Percentiles rank a stretch among this genome's conserved stretches.
Evolutionary conservation across 2,113 vertebrate genomes (phyloP).

Genomic region (Lophochroa leadbeateri): DNA sequence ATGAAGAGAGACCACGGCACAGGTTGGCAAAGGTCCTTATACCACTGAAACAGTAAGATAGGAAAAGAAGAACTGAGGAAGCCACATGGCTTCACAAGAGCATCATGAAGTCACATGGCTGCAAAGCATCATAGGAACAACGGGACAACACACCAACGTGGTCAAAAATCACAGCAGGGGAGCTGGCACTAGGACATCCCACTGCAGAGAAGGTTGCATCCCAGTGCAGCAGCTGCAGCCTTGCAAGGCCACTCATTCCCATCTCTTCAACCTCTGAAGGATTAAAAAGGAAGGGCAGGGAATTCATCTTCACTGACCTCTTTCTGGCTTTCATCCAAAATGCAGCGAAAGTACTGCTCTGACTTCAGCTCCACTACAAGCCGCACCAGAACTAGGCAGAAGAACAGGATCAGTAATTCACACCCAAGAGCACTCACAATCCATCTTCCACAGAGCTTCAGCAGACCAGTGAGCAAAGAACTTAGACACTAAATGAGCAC

Average conservation of each 20-base stretch:
- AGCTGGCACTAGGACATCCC: not conserved
- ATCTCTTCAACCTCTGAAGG: not conserved
- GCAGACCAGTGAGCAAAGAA: not conserved
- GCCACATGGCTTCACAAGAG: not conserved
- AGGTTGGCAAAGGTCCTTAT: not conserved
- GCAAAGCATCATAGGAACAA: not conserved
- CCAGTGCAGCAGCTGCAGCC: not conserved
- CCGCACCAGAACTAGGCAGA: slow-evolving; percentile 84
- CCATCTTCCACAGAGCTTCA: not conserved
- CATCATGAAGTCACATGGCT: not conserved
- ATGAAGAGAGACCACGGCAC: not conserved
- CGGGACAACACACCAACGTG: not conserved
- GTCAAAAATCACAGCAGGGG: not conserved
- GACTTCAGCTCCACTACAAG: slow-evolving; percentile 82
- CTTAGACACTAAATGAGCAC: not conserved
- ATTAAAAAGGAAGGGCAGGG: not conserved
- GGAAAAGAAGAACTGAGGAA: not conserved
- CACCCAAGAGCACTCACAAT: not conserved
- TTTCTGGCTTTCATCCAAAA: slow-evolving; percentile 85
- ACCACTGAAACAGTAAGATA: not conserved
- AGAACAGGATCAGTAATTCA: slow-evolving; percentile 20
- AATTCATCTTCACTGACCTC: slow-evolving; percentile 79
- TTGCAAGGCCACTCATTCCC: not conserved
- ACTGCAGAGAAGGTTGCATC: not conserved
- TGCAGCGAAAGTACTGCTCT: slow-evolving; percentile 74